Conservation (phyloP, 2,888 invertebrate species). For the Heteromurus nitidus region DNA sequence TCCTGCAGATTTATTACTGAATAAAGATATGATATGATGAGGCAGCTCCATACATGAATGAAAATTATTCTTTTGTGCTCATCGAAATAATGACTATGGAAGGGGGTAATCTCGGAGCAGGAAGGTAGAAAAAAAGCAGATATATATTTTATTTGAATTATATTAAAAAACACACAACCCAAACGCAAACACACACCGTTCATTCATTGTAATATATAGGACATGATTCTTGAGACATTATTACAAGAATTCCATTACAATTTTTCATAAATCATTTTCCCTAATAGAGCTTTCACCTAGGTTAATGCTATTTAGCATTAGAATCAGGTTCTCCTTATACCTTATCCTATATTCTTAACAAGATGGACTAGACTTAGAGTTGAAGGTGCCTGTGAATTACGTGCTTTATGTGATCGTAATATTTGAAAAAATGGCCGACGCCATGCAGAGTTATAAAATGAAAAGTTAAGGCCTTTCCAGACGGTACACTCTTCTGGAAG, state of each 20-base stretch:
- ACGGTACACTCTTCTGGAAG: neutral
- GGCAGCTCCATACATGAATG: neutral
- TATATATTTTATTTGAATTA: conserved; percentile 2
- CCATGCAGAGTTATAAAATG: conserved; percentile 51
- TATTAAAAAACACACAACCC: conserved; percentile 3
- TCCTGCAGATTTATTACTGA: conserved; percentile 46
- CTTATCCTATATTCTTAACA: too few species aligned
- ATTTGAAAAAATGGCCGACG: conserved; percentile 46
- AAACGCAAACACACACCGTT: neutral
- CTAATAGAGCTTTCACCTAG: conserved; percentile 39
- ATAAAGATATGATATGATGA: conserved; percentile 25
- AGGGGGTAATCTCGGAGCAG: neutral
- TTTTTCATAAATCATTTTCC: conserved; percentile 54
- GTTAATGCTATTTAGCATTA: too few species aligned
- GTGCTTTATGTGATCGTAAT: conserved; percentile 50
- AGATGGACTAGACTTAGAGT: too few species aligned
- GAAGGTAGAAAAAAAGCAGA: too few species aligned
- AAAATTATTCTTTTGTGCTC: neutral
- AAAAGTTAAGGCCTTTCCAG: neutral
- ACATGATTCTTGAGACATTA: conserved; percentile 10
- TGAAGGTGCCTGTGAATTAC: conserved; percentile 17
- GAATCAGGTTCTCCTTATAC: too few species aligned
- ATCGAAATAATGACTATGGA: neutral
- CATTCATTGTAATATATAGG: neutral
- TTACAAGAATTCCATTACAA: conserved; percentile 37